phyloP scores from a whole-genome alignment of 2,888 invertebrate species.

The Drosophila recens region DNA sequence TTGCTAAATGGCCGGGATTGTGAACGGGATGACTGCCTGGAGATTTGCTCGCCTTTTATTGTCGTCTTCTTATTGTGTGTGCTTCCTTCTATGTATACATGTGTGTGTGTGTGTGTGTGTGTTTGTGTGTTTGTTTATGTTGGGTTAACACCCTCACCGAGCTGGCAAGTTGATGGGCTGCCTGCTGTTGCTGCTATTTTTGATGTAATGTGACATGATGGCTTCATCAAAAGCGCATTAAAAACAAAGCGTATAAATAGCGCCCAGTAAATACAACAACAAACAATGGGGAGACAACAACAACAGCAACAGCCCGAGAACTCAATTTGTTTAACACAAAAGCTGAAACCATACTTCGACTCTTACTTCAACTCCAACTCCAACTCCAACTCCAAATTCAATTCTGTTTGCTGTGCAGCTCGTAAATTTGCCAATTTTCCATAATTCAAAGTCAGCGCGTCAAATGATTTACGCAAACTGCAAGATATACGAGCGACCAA shows the following conservation, averaged over 20 bases:
- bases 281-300: slow-evolving; percentile 1
- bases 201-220: slow-evolving; percentile 82
- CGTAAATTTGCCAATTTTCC: slow-evolving; percentile 54
- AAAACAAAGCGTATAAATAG: slow-evolving; percentile 76
- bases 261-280: slow-evolving; percentile 49
- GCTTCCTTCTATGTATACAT: background rate
- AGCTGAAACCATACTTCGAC: background rate
- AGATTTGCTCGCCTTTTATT: slow-evolving; percentile 65
- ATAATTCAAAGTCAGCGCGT: slow-evolving; percentile 59
- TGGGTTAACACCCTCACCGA: slow-evolving; percentile 57
- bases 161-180: slow-evolving; percentile 30
- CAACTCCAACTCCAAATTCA: slow-evolving; percentile 6
- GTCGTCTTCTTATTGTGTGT: slow-evolving; percentile 57
- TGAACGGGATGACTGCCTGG: slow-evolving; percentile 59
- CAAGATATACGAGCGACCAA: slow-evolving; percentile 42
- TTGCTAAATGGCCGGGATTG: slow-evolving; percentile 43
- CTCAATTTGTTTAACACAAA: slow-evolving; percentile 26
- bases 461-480: slow-evolving; percentile 56
- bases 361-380: slow-evolving; percentile 2
- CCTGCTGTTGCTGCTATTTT: slow-evolving; percentile 56
- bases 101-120: slow-evolving; percentile 16
- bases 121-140: too few relatives aligned
- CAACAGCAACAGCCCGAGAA: background rate
- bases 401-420: slow-evolving; percentile 14
- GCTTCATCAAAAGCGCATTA: slow-evolving; percentile 82